Evolutionary conservation across 2,797 vertebrate genomes (phyloP).

Genomic region (Xiphophorus birchmanni): DNA sequence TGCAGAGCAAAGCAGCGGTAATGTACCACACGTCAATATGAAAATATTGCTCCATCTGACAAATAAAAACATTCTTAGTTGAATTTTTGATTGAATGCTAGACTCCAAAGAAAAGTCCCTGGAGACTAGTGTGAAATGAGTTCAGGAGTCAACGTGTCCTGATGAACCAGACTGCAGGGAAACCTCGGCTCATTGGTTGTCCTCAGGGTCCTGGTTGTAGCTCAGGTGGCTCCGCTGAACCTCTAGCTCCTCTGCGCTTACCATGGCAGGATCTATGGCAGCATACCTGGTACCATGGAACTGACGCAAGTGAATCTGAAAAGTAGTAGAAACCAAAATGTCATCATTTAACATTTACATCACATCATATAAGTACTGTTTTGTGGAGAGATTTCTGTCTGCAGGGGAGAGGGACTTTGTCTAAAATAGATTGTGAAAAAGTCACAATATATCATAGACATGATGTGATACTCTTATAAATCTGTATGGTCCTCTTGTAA

Average conservation of each 20-base stretch:
- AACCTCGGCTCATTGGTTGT: constrained; percentile 74
- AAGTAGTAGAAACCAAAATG: not conserved
- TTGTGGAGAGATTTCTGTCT: not conserved
- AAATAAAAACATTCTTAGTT: constrained; percentile 77
- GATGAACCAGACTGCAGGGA: not conserved
- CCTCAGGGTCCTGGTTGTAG: constrained; percentile 68
- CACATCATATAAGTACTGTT: not conserved
- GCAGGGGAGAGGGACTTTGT: not conserved
- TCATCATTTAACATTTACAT: not conserved
- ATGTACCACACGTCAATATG: constrained; percentile 63
- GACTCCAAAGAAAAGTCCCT: constrained; percentile 40
- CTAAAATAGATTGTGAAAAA: not conserved
- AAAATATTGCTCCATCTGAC: constrained; percentile 80
- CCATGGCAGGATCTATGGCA: constrained; percentile 93
- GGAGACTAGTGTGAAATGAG: constrained; percentile 31
- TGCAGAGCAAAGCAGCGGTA: constrained; percentile 51
- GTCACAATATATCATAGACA: not conserved
- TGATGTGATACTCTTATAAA: not conserved
- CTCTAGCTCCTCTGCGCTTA: constrained; percentile 92
- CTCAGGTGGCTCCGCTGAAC: constrained; percentile 85
- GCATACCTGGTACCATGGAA: constrained; percentile 95
- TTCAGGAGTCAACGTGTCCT: constrained; percentile 11
- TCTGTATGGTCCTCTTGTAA: not conserved
- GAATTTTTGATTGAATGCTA: constrained; percentile 43
- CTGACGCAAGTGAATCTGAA: constrained; percentile 94